These are phyloP conservation scores for Scaptomyza hsui DNA, from an alignment of 1,140 invertebrate species.

Conservation along the genomic window DNA sequence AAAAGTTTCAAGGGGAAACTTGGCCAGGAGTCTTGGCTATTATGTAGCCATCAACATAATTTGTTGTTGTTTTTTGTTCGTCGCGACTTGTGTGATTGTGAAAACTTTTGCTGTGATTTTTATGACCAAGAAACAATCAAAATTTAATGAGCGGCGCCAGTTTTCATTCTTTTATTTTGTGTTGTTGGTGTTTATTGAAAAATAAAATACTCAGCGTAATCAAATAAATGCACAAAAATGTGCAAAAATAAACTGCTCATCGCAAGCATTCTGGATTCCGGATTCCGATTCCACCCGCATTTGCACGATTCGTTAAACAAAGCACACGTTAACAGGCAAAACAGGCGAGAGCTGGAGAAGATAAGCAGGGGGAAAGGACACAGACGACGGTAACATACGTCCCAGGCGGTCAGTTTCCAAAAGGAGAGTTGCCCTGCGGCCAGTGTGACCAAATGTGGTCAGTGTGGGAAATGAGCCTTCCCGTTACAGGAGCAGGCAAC, in stretches of 20 bases:
- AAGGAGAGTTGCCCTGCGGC: constrained; percentile 47
- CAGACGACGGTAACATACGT: constrained; percentile 23
- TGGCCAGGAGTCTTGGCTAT: constrained; percentile 43
- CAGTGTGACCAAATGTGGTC: constrained; percentile 14
- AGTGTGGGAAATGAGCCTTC: constrained; percentile 22
- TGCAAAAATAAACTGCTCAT: constrained; percentile 74
- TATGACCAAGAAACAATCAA: constrained; percentile 73
- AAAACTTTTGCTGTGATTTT: constrained; percentile 76
- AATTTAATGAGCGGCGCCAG: constrained; percentile 80
- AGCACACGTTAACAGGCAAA: constrained; percentile 76
- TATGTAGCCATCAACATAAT: constrained; percentile 78
- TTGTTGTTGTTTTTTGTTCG: constrained; percentile 47
- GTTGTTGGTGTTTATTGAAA: constrained; percentile 66
- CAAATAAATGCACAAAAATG: constrained; percentile 76
- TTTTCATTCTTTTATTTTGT: constrained; percentile 7
- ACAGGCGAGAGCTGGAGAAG: background rate
- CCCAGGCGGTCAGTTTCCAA: constrained; percentile 57
- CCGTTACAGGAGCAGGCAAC: constrained; percentile 36
- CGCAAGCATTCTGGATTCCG: constrained; percentile 8
- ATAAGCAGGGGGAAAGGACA: background rate
- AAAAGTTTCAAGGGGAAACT: constrained; percentile 54
- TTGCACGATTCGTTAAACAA: constrained; percentile 84
- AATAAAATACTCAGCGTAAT: constrained; percentile 74
- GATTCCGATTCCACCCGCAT: constrained; percentile 74
- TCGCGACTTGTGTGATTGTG: constrained; percentile 23